Base-by-base conservation (phyloP, 2,888 invertebrate genomes). In the Cheiracanthium punctorium region DNA sequence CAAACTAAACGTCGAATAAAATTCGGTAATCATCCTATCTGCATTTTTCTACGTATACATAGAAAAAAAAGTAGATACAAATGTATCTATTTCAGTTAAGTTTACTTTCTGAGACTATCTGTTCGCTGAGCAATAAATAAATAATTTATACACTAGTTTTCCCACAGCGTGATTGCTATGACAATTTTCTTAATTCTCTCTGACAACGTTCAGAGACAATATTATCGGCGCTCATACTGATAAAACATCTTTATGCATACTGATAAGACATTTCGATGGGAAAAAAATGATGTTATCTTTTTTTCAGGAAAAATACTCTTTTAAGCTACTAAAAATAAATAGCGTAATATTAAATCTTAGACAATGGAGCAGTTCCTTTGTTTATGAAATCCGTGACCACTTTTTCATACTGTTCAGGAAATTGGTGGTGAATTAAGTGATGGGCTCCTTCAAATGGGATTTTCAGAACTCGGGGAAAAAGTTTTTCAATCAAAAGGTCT, bases 301-400 rank as follows among this genome's bases (percentile, higher is more conserved):
- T 10, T 52, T 7, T 20, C 12, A 2, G 4, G 17, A 5, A 20
- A 14, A 20, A 7, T 52, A 0, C 0, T 52, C 52, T 20, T n/a
- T n/a, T n/a, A n/a, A n/a, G n/a, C n/a, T n/a, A n/a, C n/a, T n/a
- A n/a, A n/a, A n/a, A n/a, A n/a, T n/a, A n/a, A n/a, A n/a, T n/a
- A n/a, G 29, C 24, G 0, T 14, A 28, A 28, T 14, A 32, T 69
- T 12, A 69, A 30, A 33, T 33, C 20, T 69, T 69, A 0, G 69
- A 69, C 1, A 10, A 17, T n/a, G 82, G 24, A 33, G 7, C 29
- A 1, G 28, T 10, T 14, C 17, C 28, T 17, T 52, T 64, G 24
- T 80, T 80, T 0, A 86, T 80, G 30, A 86, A 86, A 17, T 74
- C 12, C 1, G 71, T 30, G 28, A 86, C 85, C 52, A 80, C 73